These are phyloP conservation scores for Electrophaes corylata DNA, from an alignment of 2,888 invertebrate species.

Conservation along the genomic window DNA sequence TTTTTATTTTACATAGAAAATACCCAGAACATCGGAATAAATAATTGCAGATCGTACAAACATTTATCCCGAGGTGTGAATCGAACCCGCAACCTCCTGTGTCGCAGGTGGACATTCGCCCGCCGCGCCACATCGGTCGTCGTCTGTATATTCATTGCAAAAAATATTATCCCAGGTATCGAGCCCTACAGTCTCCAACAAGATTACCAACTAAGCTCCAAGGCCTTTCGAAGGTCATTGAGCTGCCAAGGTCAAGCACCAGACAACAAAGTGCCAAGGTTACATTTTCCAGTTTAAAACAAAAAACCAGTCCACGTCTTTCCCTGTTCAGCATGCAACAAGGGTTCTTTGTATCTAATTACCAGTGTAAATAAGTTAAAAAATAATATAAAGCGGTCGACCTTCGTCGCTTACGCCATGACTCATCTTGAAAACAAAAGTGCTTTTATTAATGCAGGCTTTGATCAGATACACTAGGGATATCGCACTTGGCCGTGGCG, in stretches of 20 bases:
- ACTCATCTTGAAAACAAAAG: slow-evolving; percentile 35
- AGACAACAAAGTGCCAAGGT: slow-evolving; percentile 5
- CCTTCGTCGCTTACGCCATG: slow-evolving; percentile 34
- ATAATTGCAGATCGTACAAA: no score
- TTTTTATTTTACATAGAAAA: no score
- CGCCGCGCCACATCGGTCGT: no score
- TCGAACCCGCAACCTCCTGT: no score
- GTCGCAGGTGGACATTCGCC: no score
- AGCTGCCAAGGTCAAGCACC: slow-evolving; percentile 1
- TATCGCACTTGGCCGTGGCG: no score
- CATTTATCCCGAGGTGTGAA: no score
- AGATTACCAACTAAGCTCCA: background rate
- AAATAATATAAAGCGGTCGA: slow-evolving; percentile 32
- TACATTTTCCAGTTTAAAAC: slow-evolving; percentile 17
- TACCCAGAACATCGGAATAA: no score
- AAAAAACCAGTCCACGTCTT: slow-evolving; percentile 38
- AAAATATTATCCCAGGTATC: background rate
- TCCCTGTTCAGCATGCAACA: slow-evolving; percentile 46
- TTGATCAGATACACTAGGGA: no score
- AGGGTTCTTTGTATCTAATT: slow-evolving; percentile 60
- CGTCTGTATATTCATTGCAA: no score
- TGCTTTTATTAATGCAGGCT: no score
- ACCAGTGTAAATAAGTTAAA: slow-evolving; percentile 45
- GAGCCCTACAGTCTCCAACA: background rate
- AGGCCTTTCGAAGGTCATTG: background rate